Conservation (phyloP, 2,113 vertebrate species). For the Corynorhinus townsendii region DNA sequence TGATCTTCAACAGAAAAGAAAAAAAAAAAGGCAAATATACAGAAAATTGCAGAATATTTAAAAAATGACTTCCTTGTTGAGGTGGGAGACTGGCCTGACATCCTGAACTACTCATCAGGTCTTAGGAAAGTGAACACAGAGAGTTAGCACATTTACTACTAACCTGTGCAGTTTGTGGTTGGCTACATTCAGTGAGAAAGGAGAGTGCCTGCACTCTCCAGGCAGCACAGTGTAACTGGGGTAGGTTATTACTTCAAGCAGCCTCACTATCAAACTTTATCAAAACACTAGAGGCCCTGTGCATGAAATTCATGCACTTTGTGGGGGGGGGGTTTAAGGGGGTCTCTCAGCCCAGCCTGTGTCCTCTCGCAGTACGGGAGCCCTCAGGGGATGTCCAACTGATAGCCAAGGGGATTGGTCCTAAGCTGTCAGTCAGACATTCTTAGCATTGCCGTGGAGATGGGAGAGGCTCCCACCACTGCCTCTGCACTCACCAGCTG, state of each 20-base stretch:
- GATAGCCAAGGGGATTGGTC: no score
- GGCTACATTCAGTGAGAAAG: background rate
- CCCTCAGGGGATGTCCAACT: no score
- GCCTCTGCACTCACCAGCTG: no score
- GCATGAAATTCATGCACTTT: no score
- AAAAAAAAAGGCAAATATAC: background rate
- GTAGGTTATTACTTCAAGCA: background rate
- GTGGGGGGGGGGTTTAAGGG: no score
- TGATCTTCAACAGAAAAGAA: background rate
- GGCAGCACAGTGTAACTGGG: background rate
- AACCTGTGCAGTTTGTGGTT: background rate
- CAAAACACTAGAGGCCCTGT: no score
- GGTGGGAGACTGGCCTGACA: background rate
- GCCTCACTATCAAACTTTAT: background rate
- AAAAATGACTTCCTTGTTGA: background rate
- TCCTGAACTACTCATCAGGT: background rate
- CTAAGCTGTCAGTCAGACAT: no score
- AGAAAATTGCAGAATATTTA: background rate
- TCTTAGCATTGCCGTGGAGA: no score
- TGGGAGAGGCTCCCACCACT: no score
- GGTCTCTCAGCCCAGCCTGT: no score
- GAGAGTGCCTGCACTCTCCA: background rate
- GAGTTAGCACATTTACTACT: background rate
- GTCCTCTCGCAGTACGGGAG: no score
- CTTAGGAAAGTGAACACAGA: background rate